phyloP scores from a whole-genome alignment of 1,140 invertebrate genomes.

The Pseudomyrmex concolor region DNA sequence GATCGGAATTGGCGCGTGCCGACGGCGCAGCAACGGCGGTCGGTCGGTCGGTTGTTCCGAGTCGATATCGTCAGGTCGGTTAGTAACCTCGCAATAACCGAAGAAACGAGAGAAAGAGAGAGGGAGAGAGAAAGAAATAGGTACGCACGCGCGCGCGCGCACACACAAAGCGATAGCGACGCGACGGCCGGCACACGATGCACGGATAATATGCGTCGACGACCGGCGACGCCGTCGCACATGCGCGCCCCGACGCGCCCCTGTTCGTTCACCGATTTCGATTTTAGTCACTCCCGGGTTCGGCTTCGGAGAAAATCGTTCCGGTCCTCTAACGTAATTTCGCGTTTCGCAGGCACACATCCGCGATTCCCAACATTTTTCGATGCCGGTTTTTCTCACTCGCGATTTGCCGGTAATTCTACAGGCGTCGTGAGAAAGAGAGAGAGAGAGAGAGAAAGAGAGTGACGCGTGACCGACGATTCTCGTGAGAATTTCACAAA shows the following conservation, averaged over 20 bases:
- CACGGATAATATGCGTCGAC: constrained; percentile 74
- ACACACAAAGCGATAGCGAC: constrained; percentile 66
- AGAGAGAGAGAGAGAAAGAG: neutral
- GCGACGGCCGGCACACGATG: constrained; percentile 57
- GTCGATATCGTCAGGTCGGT: constrained; percentile 79
- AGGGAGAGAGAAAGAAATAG: neutral
- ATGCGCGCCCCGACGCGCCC: constrained; percentile 79
- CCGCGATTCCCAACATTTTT: neutral
- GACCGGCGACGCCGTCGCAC: constrained; percentile 81
- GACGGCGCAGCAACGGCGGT: neutral
- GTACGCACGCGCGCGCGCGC: constrained; percentile 63
- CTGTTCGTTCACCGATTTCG: constrained; percentile 84
- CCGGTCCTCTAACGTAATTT: constrained; percentile 51
- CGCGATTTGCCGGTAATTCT: neutral
- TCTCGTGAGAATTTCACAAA: no score
- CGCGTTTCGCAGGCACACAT: constrained; percentile 28
- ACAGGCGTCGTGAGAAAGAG: neutral
- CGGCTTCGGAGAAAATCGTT: constrained; percentile 83
- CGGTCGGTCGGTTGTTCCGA: no score
- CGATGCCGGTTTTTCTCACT: neutral
- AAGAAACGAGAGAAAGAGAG: neutral
- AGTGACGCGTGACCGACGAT: constrained; percentile 1
- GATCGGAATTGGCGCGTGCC: constrained; percentile 75
- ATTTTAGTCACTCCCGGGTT: constrained; percentile 85
- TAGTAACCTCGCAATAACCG: constrained; percentile 71